These are phyloP conservation scores for Mormyrus iriodes DNA, from an alignment of 2,113 vertebrate species.

Conservation along the genomic window DNA sequence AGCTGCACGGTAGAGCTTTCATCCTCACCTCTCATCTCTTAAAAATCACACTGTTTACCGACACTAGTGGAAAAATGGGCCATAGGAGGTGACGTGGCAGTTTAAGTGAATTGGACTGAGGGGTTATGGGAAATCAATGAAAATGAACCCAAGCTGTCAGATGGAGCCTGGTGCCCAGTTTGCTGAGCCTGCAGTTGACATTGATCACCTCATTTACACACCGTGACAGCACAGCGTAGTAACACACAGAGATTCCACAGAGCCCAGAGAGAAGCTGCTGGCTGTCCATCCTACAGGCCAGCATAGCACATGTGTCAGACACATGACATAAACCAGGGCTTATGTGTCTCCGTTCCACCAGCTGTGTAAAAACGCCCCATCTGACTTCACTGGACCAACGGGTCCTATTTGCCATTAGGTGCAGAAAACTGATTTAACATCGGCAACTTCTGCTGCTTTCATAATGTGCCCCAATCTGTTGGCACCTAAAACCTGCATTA, in stretches of 20 bases:
- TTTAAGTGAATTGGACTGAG: background rate
- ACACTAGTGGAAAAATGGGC: background rate
- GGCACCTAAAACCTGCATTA: slow-evolving; percentile 6
- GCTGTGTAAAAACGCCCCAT: background rate
- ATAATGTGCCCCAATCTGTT: too few species aligned
- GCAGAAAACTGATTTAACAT: background rate
- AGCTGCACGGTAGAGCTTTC: background rate
- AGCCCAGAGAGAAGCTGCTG: background rate
- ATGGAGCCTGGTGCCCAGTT: background rate
- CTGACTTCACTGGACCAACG: background rate
- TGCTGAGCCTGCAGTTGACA: background rate
- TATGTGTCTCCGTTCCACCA: background rate
- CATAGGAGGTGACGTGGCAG: background rate
- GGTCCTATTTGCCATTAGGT: background rate
- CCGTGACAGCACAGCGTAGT: background rate
- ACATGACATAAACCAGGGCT: background rate
- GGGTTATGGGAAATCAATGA: background rate
- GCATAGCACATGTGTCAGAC: background rate
- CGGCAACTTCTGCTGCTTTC: background rate
- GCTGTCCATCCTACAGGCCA: background rate
- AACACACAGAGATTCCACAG: background rate
- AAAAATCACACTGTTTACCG: background rate
- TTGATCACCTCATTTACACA: background rate
- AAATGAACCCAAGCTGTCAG: background rate
- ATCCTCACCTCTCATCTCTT: background rate